Base-by-base conservation (phyloP, 2,797 vertebrate genomes). In the Tympanoctomys barrerae region DNA sequence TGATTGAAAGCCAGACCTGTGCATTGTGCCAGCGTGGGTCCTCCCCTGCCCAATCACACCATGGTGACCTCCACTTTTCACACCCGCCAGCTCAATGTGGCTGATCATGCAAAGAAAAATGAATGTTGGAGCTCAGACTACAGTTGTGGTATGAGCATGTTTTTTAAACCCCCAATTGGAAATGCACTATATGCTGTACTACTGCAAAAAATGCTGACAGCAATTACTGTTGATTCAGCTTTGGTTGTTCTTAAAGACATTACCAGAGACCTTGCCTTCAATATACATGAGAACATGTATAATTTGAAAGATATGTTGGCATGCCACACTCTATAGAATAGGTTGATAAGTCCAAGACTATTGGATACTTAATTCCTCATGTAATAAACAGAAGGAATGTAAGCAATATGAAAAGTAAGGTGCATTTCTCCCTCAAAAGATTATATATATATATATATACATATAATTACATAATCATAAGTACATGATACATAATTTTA, bases 1-100 rank as follows among this genome's bases (percentile, higher is more conserved):
- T 97, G 97, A 97, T 91, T 97, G 96, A 94, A 96, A 97, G 97
- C 81, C 94, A 89, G 91, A 96, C 57, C 54, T 68, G 61, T 82
- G 42, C 64, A 10, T 90, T 13, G 0, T 91, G 88, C 94, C 92
- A 96, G 89, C 93, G 71, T 96, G 87, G 92, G 94, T 94, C 94
- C 96, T 97, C 96, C 96, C 96, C 97, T 92, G 79, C 66, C 62
- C 97, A 89, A 86, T 97, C 62, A 78, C 46, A n/a, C 87, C 0
- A 18, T 36, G 95, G 88, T 46, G 68, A 96, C 90, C 78, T 89
- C 93, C 33, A 93, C 2, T 94, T 88, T 97, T 89, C 93, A 93
- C 78, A 96, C 33, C 83, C 92, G 57, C 96, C 92, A 97, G 39
- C 87, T 62, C 87, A 79, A 73, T 24, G 36, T 80, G 19, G 16